phyloP scores from a whole-genome alignment of 2,113 vertebrate species.

The Montifringilla adamsi region DNA sequence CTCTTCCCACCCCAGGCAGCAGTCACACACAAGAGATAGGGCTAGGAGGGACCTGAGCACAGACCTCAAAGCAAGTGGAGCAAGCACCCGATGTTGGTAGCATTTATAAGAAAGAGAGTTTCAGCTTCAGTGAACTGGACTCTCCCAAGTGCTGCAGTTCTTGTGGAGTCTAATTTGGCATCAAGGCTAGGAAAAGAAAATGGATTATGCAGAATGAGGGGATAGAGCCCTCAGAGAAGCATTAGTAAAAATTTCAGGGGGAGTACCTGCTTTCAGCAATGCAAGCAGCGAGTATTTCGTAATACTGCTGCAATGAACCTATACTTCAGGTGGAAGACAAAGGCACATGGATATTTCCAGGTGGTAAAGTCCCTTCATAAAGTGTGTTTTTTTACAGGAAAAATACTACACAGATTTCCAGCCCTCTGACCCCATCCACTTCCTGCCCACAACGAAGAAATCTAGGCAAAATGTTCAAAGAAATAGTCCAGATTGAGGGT shows the following conservation, averaged over 20 bases:
- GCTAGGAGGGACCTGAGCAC: neutral
- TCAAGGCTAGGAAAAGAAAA: neutral
- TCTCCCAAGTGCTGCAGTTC: neutral
- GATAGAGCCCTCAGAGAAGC: neutral
- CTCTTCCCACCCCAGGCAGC: neutral
- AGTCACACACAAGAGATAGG: neutral
- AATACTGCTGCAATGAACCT: neutral
- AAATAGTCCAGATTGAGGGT: neutral
- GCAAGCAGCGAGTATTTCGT: neutral
- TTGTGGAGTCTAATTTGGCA: neutral
- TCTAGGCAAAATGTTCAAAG: neutral
- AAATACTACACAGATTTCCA: neutral
- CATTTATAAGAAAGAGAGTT: neutral
- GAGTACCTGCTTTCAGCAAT: neutral
- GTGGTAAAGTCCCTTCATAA: neutral
- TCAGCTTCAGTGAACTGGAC: neutral
- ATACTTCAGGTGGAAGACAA: neutral
- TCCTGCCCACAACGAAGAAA: rapidly evolving
- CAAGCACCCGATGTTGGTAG: neutral
- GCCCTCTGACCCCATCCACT: neutral
- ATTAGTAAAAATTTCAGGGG: neutral
- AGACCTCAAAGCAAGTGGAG: neutral
- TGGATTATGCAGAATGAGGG: neutral
- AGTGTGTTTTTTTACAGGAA: neutral
- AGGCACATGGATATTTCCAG: neutral